Evolutionary conservation across 2,797 vertebrate genomes (phyloP), one percentile per base, ranked within the genome.

Genomic region (Bovichtus diacanthus): DNA sequence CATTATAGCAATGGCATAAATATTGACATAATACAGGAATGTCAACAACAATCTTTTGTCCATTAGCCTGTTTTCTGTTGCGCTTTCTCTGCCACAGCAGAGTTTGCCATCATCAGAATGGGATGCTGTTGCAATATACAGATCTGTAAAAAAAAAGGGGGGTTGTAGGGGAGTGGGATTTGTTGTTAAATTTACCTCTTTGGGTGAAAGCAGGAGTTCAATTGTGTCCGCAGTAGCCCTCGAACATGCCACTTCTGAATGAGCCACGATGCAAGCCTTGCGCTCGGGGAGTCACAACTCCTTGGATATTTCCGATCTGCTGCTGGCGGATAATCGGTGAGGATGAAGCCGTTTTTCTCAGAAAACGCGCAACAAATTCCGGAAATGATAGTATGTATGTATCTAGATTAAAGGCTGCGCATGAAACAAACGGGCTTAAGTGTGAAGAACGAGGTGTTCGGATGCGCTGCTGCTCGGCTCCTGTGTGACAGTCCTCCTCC

Each of bases 161-260:
- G 1, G 1, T 1, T n/a, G n/a, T n/a, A n/a, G n/a, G 10, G 0
- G 6, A 2, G 16, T 38, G 41, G 1, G 13, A 34, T 39, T 29
- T 9, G 0, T 1, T 12, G 34, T 18, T 2, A 5, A 1, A 11
- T 60, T 38, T 90, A 95, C 94, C 94, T 94, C 91, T 94, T 93
- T 90, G 81, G 87, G 90, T 86, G 89, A 92, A 91, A 92, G 92
- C 84, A 93, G 93, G 93, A 94, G 89, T 92, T 94, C 93, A 93
- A 85, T 53, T 62, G 86, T 71, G 89, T 76, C 91, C 84, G 87
- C 70, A 39, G 91, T 76, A 66, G 86, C 88, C 85, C 83, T 92
- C 84, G 89, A 86, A 91, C 94, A 94, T 95, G 91, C 92, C 93
- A 80, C 88, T 87, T 77, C 68, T 82, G 90, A 82, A 9, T 90